Base-by-base conservation (phyloP, 2,113 vertebrate species). In the Pionites leucogaster region DNA sequence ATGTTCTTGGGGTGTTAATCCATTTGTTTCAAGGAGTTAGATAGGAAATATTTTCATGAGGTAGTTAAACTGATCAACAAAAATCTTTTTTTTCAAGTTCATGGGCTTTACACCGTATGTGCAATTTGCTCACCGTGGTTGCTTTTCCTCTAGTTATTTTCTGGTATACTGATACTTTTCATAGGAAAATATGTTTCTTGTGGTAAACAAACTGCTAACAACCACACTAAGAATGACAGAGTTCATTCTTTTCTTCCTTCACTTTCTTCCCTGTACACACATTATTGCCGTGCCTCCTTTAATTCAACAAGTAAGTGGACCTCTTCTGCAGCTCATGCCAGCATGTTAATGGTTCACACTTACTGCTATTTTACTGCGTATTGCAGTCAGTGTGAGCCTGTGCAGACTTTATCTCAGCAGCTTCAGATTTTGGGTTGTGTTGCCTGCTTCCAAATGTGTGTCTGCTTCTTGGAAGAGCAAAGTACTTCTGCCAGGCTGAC, bases 391-490 rank as follows among this genome's bases (percentile, higher is more conserved):
- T 27, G 27, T 82, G 42, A 71, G 62, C 50, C 95, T 92, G n/a
- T 47, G 82, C 37, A 86, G 86, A n/a, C 67, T 47, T 74, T 60
- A 2, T 77, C 44, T 88, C 69, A 52, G 17, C 10, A 35, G 25
- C 44, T 71, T 84, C 88, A 31, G 25, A 65, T 47, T 79, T 42
- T 86, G 41, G 78, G 33, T n/a, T 83, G 52, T 25, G 3, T 78
- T 88, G 24, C 57, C 49, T 68, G 70, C 83, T 96, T 92, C 49
- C 55, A 93, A 77, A 86, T 86, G 15, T 49, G 41, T 6, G 3
- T 68, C 63, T 93, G 41, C 57, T 63, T 82, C 79, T 97, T 80
- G 33, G n/a, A 91, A 93, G 80, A 60, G 71, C 79, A 78, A 85
- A 93, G 65, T 90, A 23, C 62, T 90, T 94, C 82, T 86, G 52